phyloP scores from a whole-genome alignment of 2,113 vertebrate species.

The Hyaena hyaena region DNA sequence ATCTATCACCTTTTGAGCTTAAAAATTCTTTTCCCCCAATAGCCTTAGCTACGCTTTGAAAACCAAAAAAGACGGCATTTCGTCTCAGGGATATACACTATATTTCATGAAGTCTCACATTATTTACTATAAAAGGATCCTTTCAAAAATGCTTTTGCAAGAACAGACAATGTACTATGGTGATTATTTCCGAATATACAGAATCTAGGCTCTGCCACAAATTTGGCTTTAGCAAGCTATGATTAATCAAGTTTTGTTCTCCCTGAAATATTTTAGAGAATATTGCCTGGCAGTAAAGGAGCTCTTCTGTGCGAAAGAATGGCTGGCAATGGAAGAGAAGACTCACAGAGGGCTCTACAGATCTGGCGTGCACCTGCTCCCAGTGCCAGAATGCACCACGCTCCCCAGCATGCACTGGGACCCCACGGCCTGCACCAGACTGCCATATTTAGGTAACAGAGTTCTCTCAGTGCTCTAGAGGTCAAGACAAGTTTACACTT shows the following conservation, averaged over 20 bases:
- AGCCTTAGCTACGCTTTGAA: background rate
- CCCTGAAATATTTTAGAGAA: slow-evolving; percentile 89
- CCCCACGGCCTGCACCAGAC: slow-evolving; percentile 88
- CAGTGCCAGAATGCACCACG: slow-evolving; percentile 90
- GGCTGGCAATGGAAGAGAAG: slow-evolving; percentile 89
- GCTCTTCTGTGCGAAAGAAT: slow-evolving; percentile 96
- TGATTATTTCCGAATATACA: slow-evolving; percentile 44
- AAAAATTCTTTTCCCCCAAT: background rate
- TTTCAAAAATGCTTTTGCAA: slow-evolving; percentile 21
- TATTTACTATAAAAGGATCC: background rate
- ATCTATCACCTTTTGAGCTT: background rate
- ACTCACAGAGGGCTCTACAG: slow-evolving; percentile 86
- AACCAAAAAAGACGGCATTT: background rate
- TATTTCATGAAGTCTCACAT: background rate
- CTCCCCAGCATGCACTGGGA: slow-evolving; percentile 92
- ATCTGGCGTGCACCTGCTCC: slow-evolving; percentile 83
- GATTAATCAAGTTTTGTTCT: slow-evolving; percentile 75
- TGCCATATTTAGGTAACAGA: slow-evolving; percentile 93
- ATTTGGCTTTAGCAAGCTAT: background rate
- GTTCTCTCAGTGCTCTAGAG: background rate
- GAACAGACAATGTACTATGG: background rate
- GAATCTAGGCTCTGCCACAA: background rate
- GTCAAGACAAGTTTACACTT: slow-evolving; percentile 49
- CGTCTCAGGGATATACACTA: background rate
- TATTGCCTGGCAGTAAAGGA: slow-evolving; percentile 97